Conservation (phyloP, 37 sponge, comb jelly and placozoan genomes). For the Ephydatia muelleri region DNA sequence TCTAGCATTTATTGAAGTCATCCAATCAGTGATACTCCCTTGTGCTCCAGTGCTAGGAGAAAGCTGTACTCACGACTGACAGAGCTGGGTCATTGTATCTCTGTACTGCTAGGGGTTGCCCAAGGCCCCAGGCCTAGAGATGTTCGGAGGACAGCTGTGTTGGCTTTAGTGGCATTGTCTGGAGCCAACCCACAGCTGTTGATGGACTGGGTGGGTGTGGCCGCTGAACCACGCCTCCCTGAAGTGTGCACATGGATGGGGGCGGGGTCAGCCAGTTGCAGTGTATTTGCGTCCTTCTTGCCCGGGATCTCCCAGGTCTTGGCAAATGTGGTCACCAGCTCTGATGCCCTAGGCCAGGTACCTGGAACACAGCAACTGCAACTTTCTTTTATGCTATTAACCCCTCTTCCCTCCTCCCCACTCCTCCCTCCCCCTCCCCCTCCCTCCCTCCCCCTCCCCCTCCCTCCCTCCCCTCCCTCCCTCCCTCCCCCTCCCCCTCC, state of each 20-base stretch:
- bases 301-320: conserved; percentile 53
- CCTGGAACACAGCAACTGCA: no score
- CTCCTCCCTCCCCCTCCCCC: neutral
- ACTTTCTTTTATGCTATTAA: neutral
- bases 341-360: conserved; percentile 31
- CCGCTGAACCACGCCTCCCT: neutral
- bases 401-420: neutral
- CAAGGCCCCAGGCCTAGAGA: conserved; percentile 14
- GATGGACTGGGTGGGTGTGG: conserved; percentile 3
- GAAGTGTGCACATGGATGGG: neutral
- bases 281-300: conserved; percentile 53
- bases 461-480: neutral
- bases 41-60: neutral
- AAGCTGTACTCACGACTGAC: conserved; percentile 21
- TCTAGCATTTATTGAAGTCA: neutral
- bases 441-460: neutral
- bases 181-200: conserved; percentile 6
- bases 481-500: neutral
- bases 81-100: conserved; percentile 67
- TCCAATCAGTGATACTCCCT: neutral
- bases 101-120: conserved; percentile 28
- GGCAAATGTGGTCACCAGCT: conserved; percentile 45
- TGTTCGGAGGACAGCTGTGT: conserved; percentile 14
- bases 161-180: conserved; percentile 36
- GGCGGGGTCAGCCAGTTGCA: neutral